phyloP scores from a whole-genome alignment of 2,888 invertebrate species.

The Hetaerina titia region DNA sequence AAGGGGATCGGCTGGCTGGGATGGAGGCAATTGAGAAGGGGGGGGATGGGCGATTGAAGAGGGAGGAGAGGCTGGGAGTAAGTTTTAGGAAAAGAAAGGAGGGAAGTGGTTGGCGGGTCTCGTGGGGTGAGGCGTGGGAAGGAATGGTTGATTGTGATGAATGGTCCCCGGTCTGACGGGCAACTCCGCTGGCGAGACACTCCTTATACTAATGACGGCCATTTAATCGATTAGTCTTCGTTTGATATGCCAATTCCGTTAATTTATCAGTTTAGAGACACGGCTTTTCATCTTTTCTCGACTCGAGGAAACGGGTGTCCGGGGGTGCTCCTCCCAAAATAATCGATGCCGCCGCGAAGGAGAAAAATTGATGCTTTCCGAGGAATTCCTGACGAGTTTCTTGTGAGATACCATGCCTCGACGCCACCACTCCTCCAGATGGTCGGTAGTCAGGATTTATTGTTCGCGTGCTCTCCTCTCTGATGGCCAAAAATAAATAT shows the following conservation, averaged over 20 bases:
- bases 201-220: slow-evolving; percentile 22
- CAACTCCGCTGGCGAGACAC: slow-evolving; percentile 27
- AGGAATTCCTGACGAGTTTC: background rate
- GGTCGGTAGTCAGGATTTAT: background rate
- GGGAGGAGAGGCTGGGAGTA: background rate
- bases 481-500: background rate
- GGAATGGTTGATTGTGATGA: background rate
- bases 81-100: background rate
- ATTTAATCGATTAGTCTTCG: slow-evolving; percentile 32
- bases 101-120: background rate
- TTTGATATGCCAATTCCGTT: slow-evolving; percentile 30
- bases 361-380: background rate
- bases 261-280: slow-evolving; percentile 4
- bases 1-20: background rate
- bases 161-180: background rate
- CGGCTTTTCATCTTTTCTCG: background rate
- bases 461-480: background rate
- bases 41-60: background rate
- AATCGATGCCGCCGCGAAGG: background rate
- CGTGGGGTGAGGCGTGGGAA: background rate
- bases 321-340: background rate
- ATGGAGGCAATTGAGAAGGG: background rate
- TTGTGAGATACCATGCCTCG: background rate
- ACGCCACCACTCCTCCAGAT: background rate
- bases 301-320: background rate